Evolutionary conservation across 1,140 invertebrate genomes (phyloP).

Genomic region (Ceratitis capitata): DNA sequence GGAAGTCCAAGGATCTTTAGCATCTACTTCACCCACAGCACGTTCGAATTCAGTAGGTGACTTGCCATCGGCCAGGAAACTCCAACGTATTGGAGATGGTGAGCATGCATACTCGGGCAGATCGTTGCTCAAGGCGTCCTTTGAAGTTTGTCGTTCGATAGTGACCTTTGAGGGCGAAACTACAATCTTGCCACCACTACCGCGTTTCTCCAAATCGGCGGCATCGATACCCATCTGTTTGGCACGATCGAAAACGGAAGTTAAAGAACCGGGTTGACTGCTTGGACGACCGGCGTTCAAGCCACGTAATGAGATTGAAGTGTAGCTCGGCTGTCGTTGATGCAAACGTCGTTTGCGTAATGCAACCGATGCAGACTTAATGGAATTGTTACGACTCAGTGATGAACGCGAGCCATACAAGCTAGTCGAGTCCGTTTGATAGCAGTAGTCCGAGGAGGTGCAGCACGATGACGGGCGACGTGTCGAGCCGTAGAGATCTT

Average conservation of each 20-base stretch:
- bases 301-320: constrained; percentile 57
- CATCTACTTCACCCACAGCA: neutral
- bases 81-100: constrained; percentile 62
- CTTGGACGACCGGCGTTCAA: constrained; percentile 57
- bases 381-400: constrained; percentile 60
- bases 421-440: constrained; percentile 63
- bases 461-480: constrained; percentile 59
- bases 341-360: constrained; percentile 54
- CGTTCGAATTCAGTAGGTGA: constrained; percentile 55
- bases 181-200: constrained; percentile 43
- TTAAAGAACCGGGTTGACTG: constrained; percentile 58
- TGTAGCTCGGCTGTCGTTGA: constrained; percentile 61
- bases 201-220: constrained; percentile 31
- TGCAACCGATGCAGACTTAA: constrained; percentile 59
- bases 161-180: constrained; percentile 54
- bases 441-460: constrained; percentile 63
- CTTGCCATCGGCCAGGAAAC: constrained; percentile 60
- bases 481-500: constrained; percentile 59
- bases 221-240: constrained; percentile 49
- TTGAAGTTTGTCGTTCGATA: constrained; percentile 53
- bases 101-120: constrained; percentile 63
- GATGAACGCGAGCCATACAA: constrained; percentile 61
- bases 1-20: neutral
- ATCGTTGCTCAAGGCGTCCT: constrained; percentile 59
- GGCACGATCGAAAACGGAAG: constrained; percentile 61